Conservation (phyloP, 2,888 invertebrate species). For the Mythimna pallens region DNA sequence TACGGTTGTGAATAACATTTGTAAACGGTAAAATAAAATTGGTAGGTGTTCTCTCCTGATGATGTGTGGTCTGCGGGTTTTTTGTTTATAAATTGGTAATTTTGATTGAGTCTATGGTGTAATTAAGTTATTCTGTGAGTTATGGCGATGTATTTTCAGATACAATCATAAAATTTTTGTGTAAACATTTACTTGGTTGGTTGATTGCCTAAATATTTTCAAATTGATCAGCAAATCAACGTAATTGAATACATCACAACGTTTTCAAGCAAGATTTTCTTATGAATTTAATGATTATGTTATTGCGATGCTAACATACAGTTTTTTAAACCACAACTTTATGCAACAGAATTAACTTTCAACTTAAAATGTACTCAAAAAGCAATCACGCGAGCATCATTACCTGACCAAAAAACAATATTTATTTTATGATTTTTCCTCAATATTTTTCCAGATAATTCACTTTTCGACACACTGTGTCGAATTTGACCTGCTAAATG, state of each 20-base stretch:
- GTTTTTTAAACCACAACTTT: background rate
- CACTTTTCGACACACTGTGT: slow-evolving; percentile 26
- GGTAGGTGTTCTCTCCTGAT: slow-evolving; percentile 43
- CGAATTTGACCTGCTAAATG: slow-evolving; percentile 43
- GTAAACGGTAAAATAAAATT: slow-evolving; percentile 9
- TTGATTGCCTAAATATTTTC: slow-evolving; percentile 48
- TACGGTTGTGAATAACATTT: slow-evolving; percentile 5
- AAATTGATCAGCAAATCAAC: slow-evolving; percentile 40
- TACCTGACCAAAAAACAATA: background rate
- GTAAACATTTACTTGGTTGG: slow-evolving; percentile 53
- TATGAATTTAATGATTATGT: background rate
- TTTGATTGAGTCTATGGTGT: slow-evolving; percentile 61
- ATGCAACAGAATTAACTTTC: background rate
- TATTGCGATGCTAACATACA: background rate
- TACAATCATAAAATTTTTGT: slow-evolving; percentile 33
- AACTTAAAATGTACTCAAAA: slow-evolving; percentile 10
- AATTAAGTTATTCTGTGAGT: slow-evolving; percentile 64
- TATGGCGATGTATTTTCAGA: slow-evolving; percentile 53
- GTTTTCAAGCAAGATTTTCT: background rate
- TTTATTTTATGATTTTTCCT: slow-evolving; percentile 12
- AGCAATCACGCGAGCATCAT: slow-evolving; percentile 18
- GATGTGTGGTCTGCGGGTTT: slow-evolving; percentile 66
- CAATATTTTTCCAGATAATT: slow-evolving; percentile 15
- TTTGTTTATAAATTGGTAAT: slow-evolving; percentile 63
- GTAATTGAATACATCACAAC: slow-evolving; percentile 19